Evolutionary conservation across 2,113 vertebrate genomes (phyloP).

Genomic region (Promerops cafer): DNA sequence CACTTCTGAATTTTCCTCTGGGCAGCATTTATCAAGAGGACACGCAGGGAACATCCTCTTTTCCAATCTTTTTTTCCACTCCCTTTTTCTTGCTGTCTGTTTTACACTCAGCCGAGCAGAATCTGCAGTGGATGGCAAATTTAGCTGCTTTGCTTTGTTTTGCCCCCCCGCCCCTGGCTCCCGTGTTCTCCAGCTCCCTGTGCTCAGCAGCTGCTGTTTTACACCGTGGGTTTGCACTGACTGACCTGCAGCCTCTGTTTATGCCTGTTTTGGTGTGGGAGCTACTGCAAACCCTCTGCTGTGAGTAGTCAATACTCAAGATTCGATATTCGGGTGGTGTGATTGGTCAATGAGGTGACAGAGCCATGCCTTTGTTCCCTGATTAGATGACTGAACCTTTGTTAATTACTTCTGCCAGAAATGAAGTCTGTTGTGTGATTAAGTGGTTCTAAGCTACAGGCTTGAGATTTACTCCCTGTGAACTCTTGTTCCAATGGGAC

Average conservation of each 20-base stretch:
- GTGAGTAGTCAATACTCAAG: slow-evolving; percentile 11
- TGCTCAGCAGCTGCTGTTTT: not conserved
- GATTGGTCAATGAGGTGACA: slow-evolving; percentile 56
- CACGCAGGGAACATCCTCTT: not conserved
- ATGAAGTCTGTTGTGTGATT: slow-evolving; percentile 65
- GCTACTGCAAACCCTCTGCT: not conserved
- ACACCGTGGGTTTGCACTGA: not conserved
- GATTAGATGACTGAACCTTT: slow-evolving; percentile 59
- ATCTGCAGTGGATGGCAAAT: not conserved
- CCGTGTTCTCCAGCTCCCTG: not conserved
- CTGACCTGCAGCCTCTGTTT: not conserved
- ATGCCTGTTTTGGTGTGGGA: not conserved
- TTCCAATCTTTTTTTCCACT: not conserved
- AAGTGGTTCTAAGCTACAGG: slow-evolving; percentile 57
- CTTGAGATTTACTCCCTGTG: slow-evolving; percentile 62
- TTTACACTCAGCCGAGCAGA: not conserved
- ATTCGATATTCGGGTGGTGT: slow-evolving; percentile 22
- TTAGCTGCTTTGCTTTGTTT: not conserved
- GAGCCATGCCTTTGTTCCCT: slow-evolving; percentile 42
- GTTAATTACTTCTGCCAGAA: slow-evolving; percentile 70
- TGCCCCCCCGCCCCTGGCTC: not conserved
- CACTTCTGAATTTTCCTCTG: not conserved
- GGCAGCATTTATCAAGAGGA: not conserved
- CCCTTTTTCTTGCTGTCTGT: not conserved
- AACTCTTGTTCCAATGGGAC: slow-evolving; percentile 30